Evolutionary conservation across 2,113 vertebrate species (phyloP), one percentile per base, ranked within the genome.

Genomic region (Ammodytes dubius): DNA sequence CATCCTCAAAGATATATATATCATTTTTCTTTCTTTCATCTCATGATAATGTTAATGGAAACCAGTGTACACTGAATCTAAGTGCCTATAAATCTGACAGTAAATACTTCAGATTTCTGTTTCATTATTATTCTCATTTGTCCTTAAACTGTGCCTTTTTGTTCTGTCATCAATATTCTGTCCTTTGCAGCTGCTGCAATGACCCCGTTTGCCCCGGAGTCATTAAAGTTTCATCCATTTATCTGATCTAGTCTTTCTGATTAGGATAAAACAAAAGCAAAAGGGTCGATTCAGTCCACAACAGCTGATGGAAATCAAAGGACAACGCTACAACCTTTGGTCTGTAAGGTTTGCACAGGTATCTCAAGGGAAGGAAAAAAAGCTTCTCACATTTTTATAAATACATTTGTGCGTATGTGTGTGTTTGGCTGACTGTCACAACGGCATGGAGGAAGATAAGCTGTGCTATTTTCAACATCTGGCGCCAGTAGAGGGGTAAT

Each of bases 401-500:
- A 66, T 49, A 65, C 19, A 46, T 74, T 74, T 37, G 17, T 72
- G 67, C 27, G 27, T 81, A 64, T 87, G 67, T 67, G 64, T 43
- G 53, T 53, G 46, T 8, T 75, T 60, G 58, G 35, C 54, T n/a
- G 13, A 6, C 15, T 35, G 3, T 68, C 49, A 49, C 39, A 27
- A 4, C 37, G 68, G 56, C 57, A 47, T 27, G 43, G 42, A 56
- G 59, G 56, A 47, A 43, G 61, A 91, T 74, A 77, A 83, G 82
- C 54, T 35, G 7, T 60, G 61, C 59, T 46, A 43, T 74, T 71
- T 84, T 0, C 60, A 84, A 85, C 64, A 56, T 69, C 50, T 77
- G 79, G 53, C 60, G 83, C 17, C 43, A 45, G 60, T 4, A 64
- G 17, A 70, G 70, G 39, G 45, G 77, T 87, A 83, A 87, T 82